Conservation (phyloP, 2,797 vertebrate species). For the Mastacembelus armatus region DNA sequence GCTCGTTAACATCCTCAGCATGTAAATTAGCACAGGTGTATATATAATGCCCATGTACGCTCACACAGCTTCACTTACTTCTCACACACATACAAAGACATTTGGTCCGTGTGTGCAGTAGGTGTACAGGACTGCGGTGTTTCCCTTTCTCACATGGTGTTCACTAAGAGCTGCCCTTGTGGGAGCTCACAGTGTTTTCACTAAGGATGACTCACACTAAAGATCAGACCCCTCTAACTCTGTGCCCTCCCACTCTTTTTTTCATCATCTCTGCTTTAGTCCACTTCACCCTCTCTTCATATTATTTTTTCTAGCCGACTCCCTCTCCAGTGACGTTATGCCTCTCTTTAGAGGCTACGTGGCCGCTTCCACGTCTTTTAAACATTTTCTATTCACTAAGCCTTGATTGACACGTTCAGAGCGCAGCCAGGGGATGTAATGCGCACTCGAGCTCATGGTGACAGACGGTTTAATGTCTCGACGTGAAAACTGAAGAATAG, state of each 20-base stretch:
- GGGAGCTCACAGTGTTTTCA: slow-evolving; percentile 50
- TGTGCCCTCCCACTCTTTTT: slow-evolving; percentile 22
- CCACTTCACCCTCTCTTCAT: slow-evolving; percentile 2
- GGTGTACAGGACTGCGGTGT: slow-evolving; percentile 27
- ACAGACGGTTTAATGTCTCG: slow-evolving; percentile 34
- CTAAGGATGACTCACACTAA: slow-evolving; percentile 63
- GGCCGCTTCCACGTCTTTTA: background rate
- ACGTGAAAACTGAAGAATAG: slow-evolving; percentile 19
- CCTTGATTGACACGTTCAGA: background rate
- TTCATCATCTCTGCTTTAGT: background rate
- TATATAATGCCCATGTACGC: background rate
- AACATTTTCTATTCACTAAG: background rate
- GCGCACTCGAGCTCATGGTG: slow-evolving; percentile 19
- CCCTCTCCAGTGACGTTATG: slow-evolving; percentile 1
- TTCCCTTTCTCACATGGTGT: slow-evolving; percentile 56
- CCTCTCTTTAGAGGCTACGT: background rate
- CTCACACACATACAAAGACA: background rate
- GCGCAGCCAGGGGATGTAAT: slow-evolving; percentile 1
- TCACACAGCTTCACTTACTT: background rate
- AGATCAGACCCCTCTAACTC: slow-evolving; percentile 32
- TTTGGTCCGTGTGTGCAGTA: background rate
- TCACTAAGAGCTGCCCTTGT: slow-evolving; percentile 30
- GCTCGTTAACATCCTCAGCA: slow-evolving; percentile 15
- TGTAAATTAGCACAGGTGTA: slow-evolving; percentile 23
- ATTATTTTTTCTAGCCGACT: background rate